Percentiles rank a stretch among this genome's conserved stretches.
Conservation (phyloP, 2,888 invertebrate species). For the Alentia gelatinosa region DNA sequence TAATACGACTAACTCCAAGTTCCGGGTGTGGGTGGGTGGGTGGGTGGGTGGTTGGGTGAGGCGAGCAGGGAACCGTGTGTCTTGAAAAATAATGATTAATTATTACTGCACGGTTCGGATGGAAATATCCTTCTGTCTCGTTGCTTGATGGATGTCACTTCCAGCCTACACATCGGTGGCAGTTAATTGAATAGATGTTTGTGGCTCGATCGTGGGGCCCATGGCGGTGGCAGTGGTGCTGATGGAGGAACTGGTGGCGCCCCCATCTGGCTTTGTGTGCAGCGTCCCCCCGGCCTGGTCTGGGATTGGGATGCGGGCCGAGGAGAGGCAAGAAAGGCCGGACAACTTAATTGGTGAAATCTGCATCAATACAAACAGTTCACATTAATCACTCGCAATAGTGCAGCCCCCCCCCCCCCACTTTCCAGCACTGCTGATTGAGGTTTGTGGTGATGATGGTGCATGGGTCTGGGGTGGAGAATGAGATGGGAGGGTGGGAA, state of each 20-base stretch:
- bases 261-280: background rate
- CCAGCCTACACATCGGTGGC: background rate
- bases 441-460: background rate
- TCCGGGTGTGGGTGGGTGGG: background rate
- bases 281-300: background rate
- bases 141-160: background rate
- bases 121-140: background rate
- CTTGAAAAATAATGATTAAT: conserved; percentile 41
- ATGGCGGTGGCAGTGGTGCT: background rate
- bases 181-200: background rate
- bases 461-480: background rate
- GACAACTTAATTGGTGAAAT: conserved; percentile 39
- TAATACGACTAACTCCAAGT: background rate
- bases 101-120: background rate
- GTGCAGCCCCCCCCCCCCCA: background rate
- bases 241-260: background rate
- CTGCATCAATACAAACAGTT: conserved; percentile 21
- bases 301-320: background rate
- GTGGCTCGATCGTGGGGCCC: background rate
- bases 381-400: background rate
- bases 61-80: too few species aligned
- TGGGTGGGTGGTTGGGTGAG: too few species aligned
- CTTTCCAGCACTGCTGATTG: background rate
- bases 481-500: background rate
- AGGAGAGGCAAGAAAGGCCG: conserved; percentile 9